phyloP scores from a whole-genome alignment of 2,113 vertebrate species.

The Oncorhynchus nerka region DNA sequence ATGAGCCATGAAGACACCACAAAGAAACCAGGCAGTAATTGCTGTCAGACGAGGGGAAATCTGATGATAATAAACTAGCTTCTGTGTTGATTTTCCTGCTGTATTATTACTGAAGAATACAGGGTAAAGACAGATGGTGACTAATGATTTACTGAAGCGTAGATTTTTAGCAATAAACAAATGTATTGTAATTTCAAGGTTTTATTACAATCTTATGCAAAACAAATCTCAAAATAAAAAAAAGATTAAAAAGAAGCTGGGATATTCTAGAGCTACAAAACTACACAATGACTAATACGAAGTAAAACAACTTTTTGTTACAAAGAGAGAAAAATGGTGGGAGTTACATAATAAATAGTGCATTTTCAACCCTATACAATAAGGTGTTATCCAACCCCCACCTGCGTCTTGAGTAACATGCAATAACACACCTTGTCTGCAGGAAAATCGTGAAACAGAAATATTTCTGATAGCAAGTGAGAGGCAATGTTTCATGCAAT shows the following conservation, averaged over 20 bases:
- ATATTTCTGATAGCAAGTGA: constrained; percentile 1
- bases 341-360: constrained; percentile 67
- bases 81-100: no score
- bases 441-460: constrained; percentile 14
- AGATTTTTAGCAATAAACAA: no score
- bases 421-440: constrained; percentile 20
- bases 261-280: constrained; percentile 11
- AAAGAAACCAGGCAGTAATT: not conserved
- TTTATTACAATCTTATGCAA: constrained; percentile 63
- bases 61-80: no score
- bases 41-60: not conserved
- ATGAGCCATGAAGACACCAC: not conserved
- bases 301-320: constrained; percentile 12
- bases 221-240: constrained; percentile 63
- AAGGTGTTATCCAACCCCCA: constrained; percentile 28
- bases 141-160: no score
- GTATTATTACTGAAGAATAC: no score
- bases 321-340: constrained; percentile 33
- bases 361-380: constrained; percentile 53
- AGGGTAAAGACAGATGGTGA: no score
- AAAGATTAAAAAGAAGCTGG: constrained; percentile 29
- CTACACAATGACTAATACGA: constrained; percentile 27
- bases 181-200: not conserved
- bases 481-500: constrained; percentile 51
- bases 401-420: constrained; percentile 29